Evolutionary conservation across 2,113 vertebrate genomes (phyloP).

Genomic region (Ellobius talpinus): DNA sequence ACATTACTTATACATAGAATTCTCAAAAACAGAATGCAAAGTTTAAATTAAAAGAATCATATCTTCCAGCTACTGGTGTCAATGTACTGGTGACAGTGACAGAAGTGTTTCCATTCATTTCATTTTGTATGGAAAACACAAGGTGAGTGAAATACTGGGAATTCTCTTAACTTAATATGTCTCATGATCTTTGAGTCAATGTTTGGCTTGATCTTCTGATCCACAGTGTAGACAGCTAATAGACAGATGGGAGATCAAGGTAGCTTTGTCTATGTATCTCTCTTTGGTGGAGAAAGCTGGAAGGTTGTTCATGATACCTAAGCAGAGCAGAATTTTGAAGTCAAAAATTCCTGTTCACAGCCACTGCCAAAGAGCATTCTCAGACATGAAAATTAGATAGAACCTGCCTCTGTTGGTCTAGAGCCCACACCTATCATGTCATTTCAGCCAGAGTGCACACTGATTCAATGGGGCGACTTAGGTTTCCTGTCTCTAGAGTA

Average conservation of each 20-base stretch:
- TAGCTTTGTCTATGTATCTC: background rate
- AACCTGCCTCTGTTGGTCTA: background rate
- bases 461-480: background rate
- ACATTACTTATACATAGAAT: background rate
- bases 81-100: background rate
- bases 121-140: conserved; percentile 3
- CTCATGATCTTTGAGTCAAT: background rate
- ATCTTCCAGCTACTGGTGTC: background rate
- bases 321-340: background rate
- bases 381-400: background rate
- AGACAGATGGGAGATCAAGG: too few species aligned
- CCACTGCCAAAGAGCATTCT: background rate
- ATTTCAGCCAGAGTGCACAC: background rate
- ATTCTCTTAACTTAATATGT: background rate
- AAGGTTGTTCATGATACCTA: background rate
- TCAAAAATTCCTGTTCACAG: background rate
- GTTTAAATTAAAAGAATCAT: background rate
- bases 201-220: background rate
- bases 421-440: background rate
- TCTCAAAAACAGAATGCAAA: background rate
- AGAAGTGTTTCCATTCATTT: background rate
- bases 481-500: background rate
- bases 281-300: background rate
- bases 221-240: background rate
- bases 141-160: background rate